These are phyloP conservation scores for Cerceris ruficornis DNA, from an alignment of 2,888 invertebrate genomes.

Conservation along the genomic window DNA sequence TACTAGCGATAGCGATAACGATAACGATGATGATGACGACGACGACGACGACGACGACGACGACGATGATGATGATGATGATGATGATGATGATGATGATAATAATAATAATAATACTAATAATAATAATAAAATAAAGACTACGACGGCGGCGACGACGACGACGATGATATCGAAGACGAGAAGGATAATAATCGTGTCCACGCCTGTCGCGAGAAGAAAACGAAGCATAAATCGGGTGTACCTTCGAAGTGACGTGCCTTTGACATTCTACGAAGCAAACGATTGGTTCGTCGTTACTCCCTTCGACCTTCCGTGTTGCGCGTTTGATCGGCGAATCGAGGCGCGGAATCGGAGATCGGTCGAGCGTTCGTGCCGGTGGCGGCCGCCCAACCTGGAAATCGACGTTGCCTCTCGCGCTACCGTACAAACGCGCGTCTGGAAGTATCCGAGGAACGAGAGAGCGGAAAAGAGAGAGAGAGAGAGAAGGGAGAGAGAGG, in stretches of 20 bases:
- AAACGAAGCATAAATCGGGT: slow-evolving; percentile 49
- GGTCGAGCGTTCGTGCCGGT: no score
- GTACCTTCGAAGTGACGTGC: slow-evolving; percentile 65
- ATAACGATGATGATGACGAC: slow-evolving; percentile 22
- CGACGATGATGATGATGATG: neutral
- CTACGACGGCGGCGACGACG: no score
- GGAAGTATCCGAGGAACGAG: no score
- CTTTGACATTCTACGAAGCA: slow-evolving; percentile 61
- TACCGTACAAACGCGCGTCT: no score
- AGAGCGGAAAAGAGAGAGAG: neutral
- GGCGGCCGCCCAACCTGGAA: slow-evolving; percentile 20
- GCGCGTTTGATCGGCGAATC: slow-evolving; percentile 50
- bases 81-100: slow-evolving; percentile 1
- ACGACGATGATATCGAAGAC: slow-evolving; percentile 10
- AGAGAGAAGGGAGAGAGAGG: slow-evolving; percentile 4
- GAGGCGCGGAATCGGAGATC: neutral
- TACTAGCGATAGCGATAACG: slow-evolving; percentile 25
- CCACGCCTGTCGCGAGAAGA: slow-evolving; percentile 50
- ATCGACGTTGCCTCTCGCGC: neutral
- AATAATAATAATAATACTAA: slow-evolving; percentile 26
- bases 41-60: slow-evolving; percentile 17
- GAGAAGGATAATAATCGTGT: slow-evolving; percentile 33
- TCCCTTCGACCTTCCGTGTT: slow-evolving; percentile 44
- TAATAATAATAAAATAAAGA: slow-evolving; percentile 29
- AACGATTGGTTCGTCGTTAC: slow-evolving; percentile 40